Evolutionary conservation across 2,888 invertebrate species (phyloP).

Genomic region (Noctua janthina): DNA sequence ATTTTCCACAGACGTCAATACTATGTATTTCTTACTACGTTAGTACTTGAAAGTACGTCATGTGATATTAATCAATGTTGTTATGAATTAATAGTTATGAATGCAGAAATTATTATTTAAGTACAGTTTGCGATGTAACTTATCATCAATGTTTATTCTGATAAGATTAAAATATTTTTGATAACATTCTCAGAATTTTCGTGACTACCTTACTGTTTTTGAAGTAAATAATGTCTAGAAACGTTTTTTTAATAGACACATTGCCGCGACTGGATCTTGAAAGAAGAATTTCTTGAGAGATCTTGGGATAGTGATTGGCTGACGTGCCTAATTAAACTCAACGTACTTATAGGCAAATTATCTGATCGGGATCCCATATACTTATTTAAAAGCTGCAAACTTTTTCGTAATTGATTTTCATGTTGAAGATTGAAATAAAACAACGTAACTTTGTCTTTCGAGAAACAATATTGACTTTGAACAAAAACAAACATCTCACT

Average conservation of each 20-base stretch:
- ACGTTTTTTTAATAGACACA: conserved; percentile 5
- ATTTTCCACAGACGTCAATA: conserved; percentile 37
- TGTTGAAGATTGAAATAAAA: conserved; percentile 21
- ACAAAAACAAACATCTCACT: conserved; percentile 17
- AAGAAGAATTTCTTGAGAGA: not conserved
- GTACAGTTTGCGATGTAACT: conserved; percentile 11
- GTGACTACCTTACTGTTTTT: conserved; percentile 14
- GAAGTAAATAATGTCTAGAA: conserved; percentile 18
- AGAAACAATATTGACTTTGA: conserved; percentile 3
- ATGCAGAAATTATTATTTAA: conserved; percentile 37
- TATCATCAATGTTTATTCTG: conserved; percentile 53
- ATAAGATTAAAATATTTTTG: conserved; percentile 44
- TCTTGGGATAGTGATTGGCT: conserved; percentile 2
- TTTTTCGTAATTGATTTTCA: conserved; percentile 22
- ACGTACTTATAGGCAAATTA: not conserved
- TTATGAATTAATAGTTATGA: conserved; percentile 27
- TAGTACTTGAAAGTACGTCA: conserved; percentile 10
- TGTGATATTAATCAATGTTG: conserved; percentile 25
- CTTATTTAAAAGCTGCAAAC: conserved; percentile 5
- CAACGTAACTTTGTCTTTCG: conserved; percentile 17
- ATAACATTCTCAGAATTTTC: conserved; percentile 52
- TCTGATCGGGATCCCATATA: not conserved
- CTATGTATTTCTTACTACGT: conserved; percentile 33
- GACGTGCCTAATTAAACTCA: conserved; percentile 10
- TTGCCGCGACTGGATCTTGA: not conserved